These are phyloP conservation scores for Labeo catla DNA, from an alignment of 2,113 vertebrate genomes.

Conservation along the genomic window DNA sequence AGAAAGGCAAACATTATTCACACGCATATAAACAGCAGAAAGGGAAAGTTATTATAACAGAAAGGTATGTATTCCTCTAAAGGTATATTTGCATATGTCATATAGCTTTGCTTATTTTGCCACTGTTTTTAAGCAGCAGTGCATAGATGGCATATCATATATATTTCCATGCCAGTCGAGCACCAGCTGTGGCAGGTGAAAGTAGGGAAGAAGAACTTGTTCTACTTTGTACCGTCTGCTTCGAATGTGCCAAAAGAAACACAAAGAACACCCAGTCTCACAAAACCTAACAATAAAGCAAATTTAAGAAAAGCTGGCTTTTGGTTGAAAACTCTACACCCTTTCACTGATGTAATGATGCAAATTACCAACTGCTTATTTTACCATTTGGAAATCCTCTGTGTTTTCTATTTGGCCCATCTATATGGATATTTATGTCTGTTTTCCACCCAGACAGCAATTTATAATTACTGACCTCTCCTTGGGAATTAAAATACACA, in stretches of 20 bases:
- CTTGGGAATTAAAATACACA: not conserved
- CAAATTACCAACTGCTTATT: slow-evolving; percentile 73
- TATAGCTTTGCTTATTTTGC: not conserved
- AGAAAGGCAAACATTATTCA: slow-evolving; percentile 26
- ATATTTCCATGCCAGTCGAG: not conserved
- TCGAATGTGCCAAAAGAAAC: slow-evolving; percentile 65
- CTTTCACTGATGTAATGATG: slow-evolving; percentile 61
- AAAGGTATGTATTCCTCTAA: not conserved
- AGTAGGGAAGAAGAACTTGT: slow-evolving; percentile 1
- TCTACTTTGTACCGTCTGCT: not conserved
- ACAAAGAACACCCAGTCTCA: slow-evolving; percentile 10
- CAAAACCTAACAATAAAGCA: slow-evolving; percentile 27
- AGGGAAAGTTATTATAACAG: not conserved
- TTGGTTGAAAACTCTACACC: slow-evolving; percentile 38
- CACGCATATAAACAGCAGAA: not conserved
- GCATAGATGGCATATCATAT: not conserved
- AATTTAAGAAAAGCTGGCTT: slow-evolving; percentile 21
- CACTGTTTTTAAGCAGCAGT: not conserved
- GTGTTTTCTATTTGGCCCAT: slow-evolving; percentile 2
- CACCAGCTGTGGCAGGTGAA: slow-evolving; percentile 47
- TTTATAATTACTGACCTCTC: not conserved
- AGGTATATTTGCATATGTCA: not conserved
- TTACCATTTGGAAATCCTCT: slow-evolving; percentile 46
- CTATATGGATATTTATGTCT: not conserved
- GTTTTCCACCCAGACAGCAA: not conserved